phyloP scores from a whole-genome alignment of 1,140 invertebrate species.

The Cotesia typhae region DNA sequence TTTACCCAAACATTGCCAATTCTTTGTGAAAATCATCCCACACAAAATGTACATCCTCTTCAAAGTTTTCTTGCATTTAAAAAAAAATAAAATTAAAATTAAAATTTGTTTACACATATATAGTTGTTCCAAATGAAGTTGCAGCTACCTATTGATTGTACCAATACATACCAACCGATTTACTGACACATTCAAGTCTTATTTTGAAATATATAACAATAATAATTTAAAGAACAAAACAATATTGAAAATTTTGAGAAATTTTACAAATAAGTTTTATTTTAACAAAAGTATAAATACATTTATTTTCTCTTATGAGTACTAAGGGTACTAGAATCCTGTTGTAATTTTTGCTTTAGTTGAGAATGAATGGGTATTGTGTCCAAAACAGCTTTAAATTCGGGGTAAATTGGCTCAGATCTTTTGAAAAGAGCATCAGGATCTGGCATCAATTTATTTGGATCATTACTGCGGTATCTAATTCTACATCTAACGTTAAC shows the following conservation, averaged over 20 bases:
- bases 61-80: conserved; percentile 5
- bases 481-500: conserved; percentile 75
- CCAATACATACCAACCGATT: not conserved
- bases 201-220: not conserved
- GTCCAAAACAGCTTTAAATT: conserved; percentile 44
- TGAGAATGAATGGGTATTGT: too few relatives aligned
- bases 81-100: too few relatives aligned
- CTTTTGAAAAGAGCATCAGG: conserved; percentile 39
- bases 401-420: conserved; percentile 52
- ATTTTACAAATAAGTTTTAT: not conserved
- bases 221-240: conserved; percentile 1
- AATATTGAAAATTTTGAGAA: not conserved
- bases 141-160: conserved; percentile 29
- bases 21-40: conserved; percentile 64
- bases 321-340: not conserved
- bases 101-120: not conserved
- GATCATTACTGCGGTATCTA: conserved; percentile 69
- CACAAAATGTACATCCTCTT: conserved; percentile 57
- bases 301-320: not conserved
- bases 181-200: not conserved
- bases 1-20: conserved; percentile 61
- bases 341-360: too few relatives aligned
- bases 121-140: conserved; percentile 29
- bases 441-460: conserved; percentile 32
- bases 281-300: conserved; percentile 6